Conservation (phyloP, 2,888 invertebrate species). For the Phaedon cochleariae region DNA sequence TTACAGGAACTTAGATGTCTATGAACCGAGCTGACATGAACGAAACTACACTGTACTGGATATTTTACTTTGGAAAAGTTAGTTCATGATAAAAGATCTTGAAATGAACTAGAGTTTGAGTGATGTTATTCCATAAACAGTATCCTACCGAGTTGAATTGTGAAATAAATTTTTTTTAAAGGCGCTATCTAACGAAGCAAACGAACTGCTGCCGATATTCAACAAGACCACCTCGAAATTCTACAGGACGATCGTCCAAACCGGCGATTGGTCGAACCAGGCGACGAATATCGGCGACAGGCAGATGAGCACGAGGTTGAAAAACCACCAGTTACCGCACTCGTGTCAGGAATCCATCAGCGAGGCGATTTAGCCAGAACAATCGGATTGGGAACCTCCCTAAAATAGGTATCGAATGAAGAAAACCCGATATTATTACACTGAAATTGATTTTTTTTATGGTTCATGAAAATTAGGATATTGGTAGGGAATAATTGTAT, state of each 20-base stretch:
- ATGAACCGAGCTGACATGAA: no score
- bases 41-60: no score
- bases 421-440: no score
- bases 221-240: slow-evolving; percentile 94
- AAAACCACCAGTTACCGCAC: slow-evolving; percentile 61
- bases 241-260: slow-evolving; percentile 82
- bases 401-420: background rate
- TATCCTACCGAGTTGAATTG: slow-evolving; percentile 5
- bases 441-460: no score
- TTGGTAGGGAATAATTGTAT: no score
- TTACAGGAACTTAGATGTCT: no score
- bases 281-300: slow-evolving; percentile 60
- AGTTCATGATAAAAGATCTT: no score
- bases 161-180: no score
- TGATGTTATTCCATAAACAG: no score
- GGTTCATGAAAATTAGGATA: no score
- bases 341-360: slow-evolving; percentile 57
- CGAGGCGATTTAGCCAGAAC: slow-evolving; percentile 45
- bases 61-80: no score
- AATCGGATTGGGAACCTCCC: background rate
- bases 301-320: slow-evolving; percentile 56
- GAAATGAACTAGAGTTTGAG: no score
- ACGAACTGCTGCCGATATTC: slow-evolving; percentile 95
- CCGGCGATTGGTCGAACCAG: slow-evolving; percentile 90
- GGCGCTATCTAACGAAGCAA: slow-evolving; percentile 96